Evolutionary conservation across 2,888 invertebrate genomes (phyloP), one percentile per base, ranked within the genome.

Genomic region (Eustalomyia histrio): DNA sequence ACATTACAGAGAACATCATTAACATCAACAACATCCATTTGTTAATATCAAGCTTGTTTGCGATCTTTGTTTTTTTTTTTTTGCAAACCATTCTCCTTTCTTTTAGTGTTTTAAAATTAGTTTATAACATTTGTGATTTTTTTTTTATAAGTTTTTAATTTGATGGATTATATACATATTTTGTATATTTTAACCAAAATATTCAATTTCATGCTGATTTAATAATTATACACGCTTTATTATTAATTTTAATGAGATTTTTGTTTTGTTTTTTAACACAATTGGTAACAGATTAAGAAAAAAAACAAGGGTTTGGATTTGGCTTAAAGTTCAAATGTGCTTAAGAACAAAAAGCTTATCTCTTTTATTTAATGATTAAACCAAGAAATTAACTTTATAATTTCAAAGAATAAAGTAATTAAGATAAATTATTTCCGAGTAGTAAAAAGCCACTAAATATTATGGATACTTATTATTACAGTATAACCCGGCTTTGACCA

Each of bases 181-280:
- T 65, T 71, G 53, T 57, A 14, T 60, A 21, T 57, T 72, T 68
- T 58, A 29, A 55, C 24, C n/a, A 43, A 43, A 71, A 71, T 71
- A 75, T 75, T 75, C 81, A 81, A 81, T 81, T 81, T 81, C 81
- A 81, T 71, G 81, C 74, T 71, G 74, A 81, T 81, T 78, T 81
- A 55, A 67, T 81, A 78, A 81, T 81, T 81, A 75, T 81, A 50
- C 35, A 78, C 74, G 81, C 69, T 81, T 75, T 64, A 78, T 81
- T 81, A 78, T 81, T 68, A 57, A 67, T 9, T 63, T 78, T 81
- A 81, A 81, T 81, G 78, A 81, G 78, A 71, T 81, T 78, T 78
- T 39, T 21, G 55, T 63, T 78, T 35, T 52, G 43, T 63, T 60
- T 63, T 43, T 65, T 55, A 65, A 69, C 50, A 60, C 29, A 43